A percentile compares a stretch with the other conserved stretches of the same genome.
Evolutionary conservation across 2,797 vertebrate species (phyloP).

Genomic region (Cyclopterus lumpus): DNA sequence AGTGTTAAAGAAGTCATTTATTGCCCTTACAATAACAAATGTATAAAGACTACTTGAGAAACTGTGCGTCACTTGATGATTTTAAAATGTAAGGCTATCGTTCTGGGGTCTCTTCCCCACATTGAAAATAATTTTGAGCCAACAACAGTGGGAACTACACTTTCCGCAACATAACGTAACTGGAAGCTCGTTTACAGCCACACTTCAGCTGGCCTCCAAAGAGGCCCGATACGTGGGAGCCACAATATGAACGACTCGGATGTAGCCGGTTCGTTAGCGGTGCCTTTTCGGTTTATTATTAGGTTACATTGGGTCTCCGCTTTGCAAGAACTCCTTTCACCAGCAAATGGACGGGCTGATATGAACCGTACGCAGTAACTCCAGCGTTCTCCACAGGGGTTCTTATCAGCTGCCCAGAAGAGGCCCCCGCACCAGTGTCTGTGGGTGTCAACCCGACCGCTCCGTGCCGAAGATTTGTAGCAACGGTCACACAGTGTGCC

Average conservation of each 20-base stretch:
- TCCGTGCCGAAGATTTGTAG: constrained; percentile 66
- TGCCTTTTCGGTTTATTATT: constrained; percentile 49
- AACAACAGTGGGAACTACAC: constrained; percentile 53
- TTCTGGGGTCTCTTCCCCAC: constrained; percentile 22
- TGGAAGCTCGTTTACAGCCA: constrained; percentile 56
- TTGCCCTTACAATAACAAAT: neutral
- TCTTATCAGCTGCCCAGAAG: constrained; percentile 72
- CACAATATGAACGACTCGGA: constrained; percentile 31
- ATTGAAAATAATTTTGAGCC: constrained; percentile 47
- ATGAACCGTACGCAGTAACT: constrained; percentile 58
- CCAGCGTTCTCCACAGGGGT: constrained; percentile 54
- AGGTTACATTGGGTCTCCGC: constrained; percentile 29
- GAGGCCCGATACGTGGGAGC: constrained; percentile 28
- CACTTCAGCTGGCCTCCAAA: constrained; percentile 55
- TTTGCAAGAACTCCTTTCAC: constrained; percentile 57
- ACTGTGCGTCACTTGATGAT: constrained; percentile 26
- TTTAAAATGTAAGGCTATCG: constrained; percentile 37
- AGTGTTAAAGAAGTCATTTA: constrained; percentile 4
- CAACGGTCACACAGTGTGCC: constrained; percentile 48
- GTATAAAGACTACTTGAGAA: constrained; percentile 14
- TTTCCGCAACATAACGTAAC: constrained; percentile 41
- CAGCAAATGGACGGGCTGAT: constrained; percentile 59
- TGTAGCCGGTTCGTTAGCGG: constrained; percentile 31
- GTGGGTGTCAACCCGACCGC: constrained; percentile 58
- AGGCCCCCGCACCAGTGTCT: constrained; percentile 66